phyloP scores from a whole-genome alignment of 2,113 vertebrate genomes.

The Podarcis muralis region DNA sequence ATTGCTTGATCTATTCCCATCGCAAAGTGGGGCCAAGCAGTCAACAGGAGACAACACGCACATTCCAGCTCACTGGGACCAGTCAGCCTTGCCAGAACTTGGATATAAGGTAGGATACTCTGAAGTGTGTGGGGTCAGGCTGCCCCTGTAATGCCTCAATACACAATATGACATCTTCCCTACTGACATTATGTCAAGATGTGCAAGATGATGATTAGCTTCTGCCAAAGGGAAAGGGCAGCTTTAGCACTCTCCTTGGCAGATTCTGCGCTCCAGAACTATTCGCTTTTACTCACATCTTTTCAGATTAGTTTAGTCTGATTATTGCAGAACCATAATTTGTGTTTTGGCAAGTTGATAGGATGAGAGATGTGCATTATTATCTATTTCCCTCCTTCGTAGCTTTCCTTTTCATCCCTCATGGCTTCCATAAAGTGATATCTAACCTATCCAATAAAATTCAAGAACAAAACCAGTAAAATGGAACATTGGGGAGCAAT shows the following conservation, averaged over 20 bases:
- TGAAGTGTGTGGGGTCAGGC: not conserved
- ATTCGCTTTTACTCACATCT: not conserved
- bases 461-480: not conserved
- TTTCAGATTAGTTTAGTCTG: not conserved
- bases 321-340: not conserved
- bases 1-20: conserved; percentile 28
- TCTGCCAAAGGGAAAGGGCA: not conserved
- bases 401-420: not conserved
- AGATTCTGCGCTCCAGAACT: not conserved
- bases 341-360: not conserved
- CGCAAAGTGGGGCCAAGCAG: conserved; percentile 54
- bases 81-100: conserved; percentile 74
- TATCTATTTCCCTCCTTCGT: not conserved
- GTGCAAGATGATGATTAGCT: not conserved
- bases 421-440: not conserved
- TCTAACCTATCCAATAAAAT: not conserved
- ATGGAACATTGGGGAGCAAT: not conserved
- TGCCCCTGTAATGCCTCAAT: not conserved
- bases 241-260: not conserved
- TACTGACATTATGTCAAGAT: not conserved
- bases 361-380: not conserved
- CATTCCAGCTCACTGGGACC: conserved; percentile 88
- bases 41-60: conserved; percentile 45
- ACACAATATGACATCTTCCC: not conserved
- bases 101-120: conserved; percentile 81